These are phyloP conservation scores for Petrosia ficiformis DNA, from an alignment of 37 sponge, comb jelly and placozoan species.

Conservation along the genomic window DNA sequence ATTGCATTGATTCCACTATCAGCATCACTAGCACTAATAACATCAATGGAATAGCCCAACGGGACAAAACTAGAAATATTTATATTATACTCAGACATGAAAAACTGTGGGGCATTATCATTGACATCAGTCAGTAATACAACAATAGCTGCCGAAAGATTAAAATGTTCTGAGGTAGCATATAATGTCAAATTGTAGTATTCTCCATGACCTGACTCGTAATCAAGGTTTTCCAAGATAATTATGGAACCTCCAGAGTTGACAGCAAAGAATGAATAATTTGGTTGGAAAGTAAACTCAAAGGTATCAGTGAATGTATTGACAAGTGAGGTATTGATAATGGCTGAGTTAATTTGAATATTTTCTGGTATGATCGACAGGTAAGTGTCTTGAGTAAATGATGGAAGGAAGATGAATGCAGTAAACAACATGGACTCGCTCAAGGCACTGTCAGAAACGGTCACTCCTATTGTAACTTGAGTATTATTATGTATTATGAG, in stretches of 20 bases:
- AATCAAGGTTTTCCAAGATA: conserved; percentile 20
- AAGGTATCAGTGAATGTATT: conserved; percentile 7
- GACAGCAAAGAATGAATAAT: background rate
- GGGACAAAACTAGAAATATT: conserved; percentile 10
- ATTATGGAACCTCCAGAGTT: conserved; percentile 25
- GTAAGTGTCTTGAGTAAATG: conserved; percentile 32
- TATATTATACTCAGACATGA: background rate
- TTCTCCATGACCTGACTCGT: conserved; percentile 2
- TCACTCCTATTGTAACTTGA: background rate
- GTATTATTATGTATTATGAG: conserved; percentile 3
- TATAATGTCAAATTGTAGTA: background rate
- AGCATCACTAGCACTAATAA: conserved; percentile 29
- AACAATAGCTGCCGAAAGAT: background rate
- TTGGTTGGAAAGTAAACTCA: background rate
- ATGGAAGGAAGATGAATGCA: conserved; percentile 15
- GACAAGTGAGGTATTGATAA: conserved; percentile 10
- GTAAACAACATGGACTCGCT: background rate
- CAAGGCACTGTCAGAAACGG: conserved; percentile 46
- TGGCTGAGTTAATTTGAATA: conserved; percentile 9
- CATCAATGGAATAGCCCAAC: conserved; percentile 5
- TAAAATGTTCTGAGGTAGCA: conserved; percentile 4
- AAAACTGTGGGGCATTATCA: conserved; percentile 63
- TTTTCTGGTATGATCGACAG: conserved; percentile 24
- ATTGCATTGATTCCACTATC: conserved; percentile 45
- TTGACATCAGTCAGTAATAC: conserved; percentile 57